phyloP scores from a whole-genome alignment of 2,888 invertebrate genomes.

The Dicyrtomina minuta region DNA sequence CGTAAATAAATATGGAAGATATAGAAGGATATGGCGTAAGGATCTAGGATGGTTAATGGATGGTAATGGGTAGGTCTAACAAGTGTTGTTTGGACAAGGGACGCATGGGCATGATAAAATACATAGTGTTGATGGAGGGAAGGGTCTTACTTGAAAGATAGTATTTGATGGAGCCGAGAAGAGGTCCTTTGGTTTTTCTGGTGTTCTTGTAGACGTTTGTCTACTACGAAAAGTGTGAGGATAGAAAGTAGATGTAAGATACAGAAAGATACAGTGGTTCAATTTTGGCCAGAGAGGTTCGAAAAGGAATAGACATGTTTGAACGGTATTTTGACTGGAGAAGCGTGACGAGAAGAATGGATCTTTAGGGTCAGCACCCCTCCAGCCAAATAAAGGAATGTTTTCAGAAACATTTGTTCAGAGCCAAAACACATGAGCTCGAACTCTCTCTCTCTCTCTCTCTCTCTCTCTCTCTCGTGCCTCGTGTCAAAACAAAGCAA shows the following conservation, averaged over 20 bases:
- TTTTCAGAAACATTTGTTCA: slow-evolving; percentile 31
- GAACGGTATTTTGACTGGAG: slow-evolving; percentile 51
- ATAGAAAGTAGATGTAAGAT: not conserved
- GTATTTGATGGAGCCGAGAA: not conserved
- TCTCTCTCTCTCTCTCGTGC: no score
- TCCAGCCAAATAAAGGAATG: slow-evolving; percentile 31
- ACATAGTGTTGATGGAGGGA: not conserved
- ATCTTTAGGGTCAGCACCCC: slow-evolving; percentile 31
- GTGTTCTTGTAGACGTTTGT: not conserved
- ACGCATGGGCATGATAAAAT: not conserved
- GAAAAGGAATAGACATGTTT: slow-evolving; percentile 10
- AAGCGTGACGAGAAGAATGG: slow-evolving; percentile 49
- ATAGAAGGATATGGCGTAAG: not conserved
- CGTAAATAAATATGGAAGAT: not conserved
- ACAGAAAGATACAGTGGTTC: slow-evolving; percentile 2
- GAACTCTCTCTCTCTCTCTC: no score
- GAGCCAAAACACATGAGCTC: slow-evolving; percentile 36
- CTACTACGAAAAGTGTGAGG: not conserved
- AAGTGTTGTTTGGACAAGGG: not conserved
- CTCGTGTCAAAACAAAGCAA: slow-evolving; percentile 52
- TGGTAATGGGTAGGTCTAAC: slow-evolving; percentile 12
- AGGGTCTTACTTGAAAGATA: not conserved
- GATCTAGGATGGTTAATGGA: slow-evolving; percentile 6
- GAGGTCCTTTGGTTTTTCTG: no score
- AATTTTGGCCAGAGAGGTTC: not conserved